Conservation (phyloP, 37 sponge, comb jelly and placozoan genomes). For the Cladorhizidae sp. region DNA sequence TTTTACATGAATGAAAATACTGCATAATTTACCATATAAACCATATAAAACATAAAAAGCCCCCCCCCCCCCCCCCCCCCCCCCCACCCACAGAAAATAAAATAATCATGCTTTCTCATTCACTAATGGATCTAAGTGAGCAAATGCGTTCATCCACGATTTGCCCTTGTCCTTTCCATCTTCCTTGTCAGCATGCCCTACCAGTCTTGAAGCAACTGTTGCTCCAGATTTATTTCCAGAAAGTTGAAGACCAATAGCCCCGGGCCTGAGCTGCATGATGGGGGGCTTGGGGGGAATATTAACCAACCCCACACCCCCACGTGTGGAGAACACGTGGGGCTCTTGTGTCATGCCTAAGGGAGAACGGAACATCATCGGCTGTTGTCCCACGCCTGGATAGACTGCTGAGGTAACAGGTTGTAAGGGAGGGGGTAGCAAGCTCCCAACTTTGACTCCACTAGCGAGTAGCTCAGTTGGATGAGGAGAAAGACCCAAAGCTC, state of each 20-base stretch:
- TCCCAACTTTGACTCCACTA: too few relatives aligned
- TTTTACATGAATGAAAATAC: too few relatives aligned
- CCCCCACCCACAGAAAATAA: too few relatives aligned
- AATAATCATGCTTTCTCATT: constrained; percentile 83
- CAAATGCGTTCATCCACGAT: constrained; percentile 72
- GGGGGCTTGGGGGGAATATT: background rate
- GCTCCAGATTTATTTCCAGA: too few relatives aligned
- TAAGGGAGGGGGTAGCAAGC: background rate
- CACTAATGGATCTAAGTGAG: constrained; percentile 74
- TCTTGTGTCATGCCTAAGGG: background rate
- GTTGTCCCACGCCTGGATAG: background rate
- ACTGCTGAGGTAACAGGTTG: background rate
- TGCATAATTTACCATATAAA: too few relatives aligned
- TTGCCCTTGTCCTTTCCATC: constrained; percentile 15
- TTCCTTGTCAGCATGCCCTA: background rate
- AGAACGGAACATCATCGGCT: constrained; percentile 1
- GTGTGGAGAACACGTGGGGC: background rate
- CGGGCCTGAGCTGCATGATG: background rate
- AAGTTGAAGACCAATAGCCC: too few relatives aligned
- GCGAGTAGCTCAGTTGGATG: background rate
- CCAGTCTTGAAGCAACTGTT: too few relatives aligned
- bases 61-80: too few relatives aligned
- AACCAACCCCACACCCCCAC: background rate
- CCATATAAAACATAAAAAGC: too few relatives aligned
- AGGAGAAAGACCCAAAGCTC: background rate